Base-by-base conservation (phyloP, 2,797 vertebrate genomes). In the Philypnodon macrostomus region DNA sequence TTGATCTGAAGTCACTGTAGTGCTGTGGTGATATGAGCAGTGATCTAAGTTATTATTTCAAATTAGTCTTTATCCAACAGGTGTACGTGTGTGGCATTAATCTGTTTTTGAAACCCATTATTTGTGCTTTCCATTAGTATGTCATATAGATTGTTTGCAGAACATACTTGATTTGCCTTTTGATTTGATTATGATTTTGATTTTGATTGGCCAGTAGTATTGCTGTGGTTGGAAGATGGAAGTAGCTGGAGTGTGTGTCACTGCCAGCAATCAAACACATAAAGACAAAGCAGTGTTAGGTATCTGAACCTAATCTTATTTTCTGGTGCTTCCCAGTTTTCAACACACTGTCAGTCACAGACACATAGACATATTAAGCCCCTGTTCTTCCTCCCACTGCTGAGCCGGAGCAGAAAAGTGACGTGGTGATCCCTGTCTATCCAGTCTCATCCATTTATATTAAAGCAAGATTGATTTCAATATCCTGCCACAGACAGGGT, bases 391-490 rank as follows among this genome's bases (percentile, higher is more conserved):
- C 47, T 48, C 70, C 65, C 34, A 34, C 65, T 41, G 16, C 5
- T 29, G 32, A 21, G 51, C 9, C 19, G 21, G 14, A 54, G 53
- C 67, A 53, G 34, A 58, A 58, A 61, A 54, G 59, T 64, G 72
- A 75, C n/a, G 30, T 31, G 46, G 19, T 32, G 40, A 70, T 77
- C 50, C 53, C 56, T 17, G 70, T 69, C 67, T 57, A 45, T 48
- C 45, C 29, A 15, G 18, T 50, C 53, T 30, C 49, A 77, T 75
- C 60, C 53, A n/a, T 8, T 52, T 55, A 68, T 75, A 77, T 79
- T 73, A 81, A 81, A 82, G 58, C 52, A 54, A 68, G 73, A 85
- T 80, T 83, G 74, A 85, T 81, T 81, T 74, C 70, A 84, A 75
- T 81, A 79, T 81, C 70, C 82, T 70, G 73, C 71, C 79, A 77